A percentile compares a stretch with the other conserved stretches of the same genome.
phyloP scores from a whole-genome alignment of 1,140 invertebrate species.

The Drosophila rhopaloa region DNA sequence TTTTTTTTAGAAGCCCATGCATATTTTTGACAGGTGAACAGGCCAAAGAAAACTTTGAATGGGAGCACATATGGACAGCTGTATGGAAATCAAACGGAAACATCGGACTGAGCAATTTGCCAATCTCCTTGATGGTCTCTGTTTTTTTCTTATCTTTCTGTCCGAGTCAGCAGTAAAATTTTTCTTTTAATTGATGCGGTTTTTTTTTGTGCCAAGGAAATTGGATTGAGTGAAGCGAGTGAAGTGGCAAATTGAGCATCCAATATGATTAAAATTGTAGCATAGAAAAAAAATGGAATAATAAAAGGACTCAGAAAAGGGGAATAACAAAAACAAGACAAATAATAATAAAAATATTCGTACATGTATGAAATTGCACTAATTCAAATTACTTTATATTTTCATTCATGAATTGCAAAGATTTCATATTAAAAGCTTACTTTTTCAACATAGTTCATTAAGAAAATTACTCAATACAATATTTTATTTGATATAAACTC shows the following conservation, averaged over 20 bases:
- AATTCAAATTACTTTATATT: too few species aligned
- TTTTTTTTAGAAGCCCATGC: background rate
- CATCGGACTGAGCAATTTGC: conserved; percentile 21
- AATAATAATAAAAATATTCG: background rate
- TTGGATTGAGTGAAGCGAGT: conserved; percentile 46
- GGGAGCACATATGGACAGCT: conserved; percentile 12
- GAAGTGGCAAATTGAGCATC: conserved; percentile 57
- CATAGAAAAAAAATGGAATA: background rate
- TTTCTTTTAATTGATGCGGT: conserved; percentile 43
- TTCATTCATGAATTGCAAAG: too few species aligned
- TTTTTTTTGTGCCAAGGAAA: conserved; percentile 27
- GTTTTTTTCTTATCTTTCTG: conserved; percentile 4
- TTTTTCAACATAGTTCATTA: too few species aligned
- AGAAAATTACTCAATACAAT: background rate
- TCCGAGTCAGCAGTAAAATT: conserved; percentile 33
- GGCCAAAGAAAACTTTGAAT: conserved; percentile 3
- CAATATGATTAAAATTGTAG: conserved; percentile 46
- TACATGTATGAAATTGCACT: background rate
- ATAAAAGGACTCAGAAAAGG: background rate
- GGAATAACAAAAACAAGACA: background rate
- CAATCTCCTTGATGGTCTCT: conserved; percentile 27
- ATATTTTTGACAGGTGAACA: conserved; percentile 18
- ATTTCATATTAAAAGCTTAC: too few species aligned
- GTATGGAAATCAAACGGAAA: conserved; percentile 18
- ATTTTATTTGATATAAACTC: background rate